Conservation (phyloP, 2,113 vertebrate genomes). For the Centropus bengalensis region DNA sequence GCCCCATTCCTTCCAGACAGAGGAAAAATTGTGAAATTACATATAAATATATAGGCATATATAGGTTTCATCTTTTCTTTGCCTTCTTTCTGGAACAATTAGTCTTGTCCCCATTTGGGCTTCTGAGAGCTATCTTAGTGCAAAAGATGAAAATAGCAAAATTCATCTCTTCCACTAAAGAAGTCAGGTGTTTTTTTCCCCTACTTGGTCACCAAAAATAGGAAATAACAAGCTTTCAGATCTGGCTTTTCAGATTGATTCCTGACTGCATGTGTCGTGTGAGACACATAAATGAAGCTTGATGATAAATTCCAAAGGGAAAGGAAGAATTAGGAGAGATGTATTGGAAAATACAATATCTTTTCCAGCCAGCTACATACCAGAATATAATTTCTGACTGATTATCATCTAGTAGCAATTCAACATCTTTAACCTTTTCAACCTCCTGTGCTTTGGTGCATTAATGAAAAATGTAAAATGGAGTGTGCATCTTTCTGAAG, state of each 20-base stretch:
- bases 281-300: neutral
- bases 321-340: neutral
- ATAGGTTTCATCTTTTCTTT: neutral
- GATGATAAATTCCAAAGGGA: slow-evolving; percentile 37
- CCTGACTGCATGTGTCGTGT: neutral
- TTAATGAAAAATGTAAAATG: slow-evolving; percentile 55
- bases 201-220: slow-evolving; percentile 6
- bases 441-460: slow-evolving; percentile 37
- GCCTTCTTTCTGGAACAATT: neutral
- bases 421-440: slow-evolving; percentile 71
- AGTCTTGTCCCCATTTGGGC: neutral
- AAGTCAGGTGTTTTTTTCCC: neutral
- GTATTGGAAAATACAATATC: neutral
- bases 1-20: neutral
- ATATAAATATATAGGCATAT: neutral
- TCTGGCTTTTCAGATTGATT: slow-evolving; percentile 26
- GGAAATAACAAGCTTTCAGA: slow-evolving; percentile 20
- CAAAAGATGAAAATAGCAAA: neutral
- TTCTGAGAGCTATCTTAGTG: neutral
- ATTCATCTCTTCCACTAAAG: neutral
- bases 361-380: neutral
- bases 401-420: slow-evolving; percentile 67
- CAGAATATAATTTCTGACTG: slow-evolving; percentile 28
- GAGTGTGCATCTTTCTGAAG: neutral
- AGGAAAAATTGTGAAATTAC: neutral